phyloP scores from a whole-genome alignment of 2,888 invertebrate genomes.

The Augochlorella aurata region DNA sequence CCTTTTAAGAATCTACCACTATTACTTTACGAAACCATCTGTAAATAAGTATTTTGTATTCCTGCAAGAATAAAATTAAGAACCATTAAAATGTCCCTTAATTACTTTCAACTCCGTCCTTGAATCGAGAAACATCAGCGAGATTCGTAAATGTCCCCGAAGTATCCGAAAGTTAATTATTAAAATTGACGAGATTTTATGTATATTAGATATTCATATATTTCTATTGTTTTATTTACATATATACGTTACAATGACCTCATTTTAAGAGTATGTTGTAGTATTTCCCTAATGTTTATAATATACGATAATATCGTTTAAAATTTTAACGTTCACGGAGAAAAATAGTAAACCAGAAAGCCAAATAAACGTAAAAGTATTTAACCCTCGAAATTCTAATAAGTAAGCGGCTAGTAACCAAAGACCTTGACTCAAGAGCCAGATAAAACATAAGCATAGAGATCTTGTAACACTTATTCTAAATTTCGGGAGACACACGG shows the following conservation, averaged over 20 bases:
- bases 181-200: background rate
- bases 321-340: conserved; percentile 88
- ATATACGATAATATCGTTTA: conserved; percentile 84
- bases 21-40: conserved; percentile 81
- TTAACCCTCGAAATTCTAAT: conserved; percentile 93
- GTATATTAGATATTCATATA: background rate
- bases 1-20: conserved; percentile 80
- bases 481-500: conserved; percentile 89
- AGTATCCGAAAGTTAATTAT: background rate
- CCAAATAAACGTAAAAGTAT: conserved; percentile 94
- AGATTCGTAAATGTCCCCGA: background rate
- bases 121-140: background rate
- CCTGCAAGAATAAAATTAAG: conserved; percentile 78
- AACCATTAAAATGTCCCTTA: conserved; percentile 57
- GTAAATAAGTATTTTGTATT: conserved; percentile 82
- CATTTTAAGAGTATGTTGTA: background rate
- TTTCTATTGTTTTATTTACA: conserved; percentile 17
- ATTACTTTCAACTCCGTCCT: conserved; percentile 7
- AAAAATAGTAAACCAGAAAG: conserved; percentile 92
- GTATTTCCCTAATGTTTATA: conserved; percentile 46
- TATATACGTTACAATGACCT: background rate
- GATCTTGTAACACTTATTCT: conserved; percentile 83
- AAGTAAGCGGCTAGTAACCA: conserved; percentile 97
- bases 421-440: conserved; percentile 89
- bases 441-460: conserved; percentile 83